These are phyloP conservation scores for Crax fasciolata DNA, from an alignment of 2,797 vertebrate genomes.

Conservation along the genomic window DNA sequence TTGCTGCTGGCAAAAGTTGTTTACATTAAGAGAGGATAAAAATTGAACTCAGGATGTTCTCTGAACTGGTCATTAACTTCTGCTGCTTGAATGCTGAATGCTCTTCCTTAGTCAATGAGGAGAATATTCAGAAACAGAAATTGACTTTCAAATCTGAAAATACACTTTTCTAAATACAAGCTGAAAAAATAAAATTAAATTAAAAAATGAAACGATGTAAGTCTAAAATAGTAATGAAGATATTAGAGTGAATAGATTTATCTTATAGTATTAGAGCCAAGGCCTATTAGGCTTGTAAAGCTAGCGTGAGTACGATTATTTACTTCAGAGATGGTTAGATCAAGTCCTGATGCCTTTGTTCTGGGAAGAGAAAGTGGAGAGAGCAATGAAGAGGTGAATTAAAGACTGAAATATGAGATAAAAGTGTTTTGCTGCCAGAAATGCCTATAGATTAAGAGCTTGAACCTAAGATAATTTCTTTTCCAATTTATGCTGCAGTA, in stretches of 20 bases:
- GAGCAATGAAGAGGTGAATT: background rate
- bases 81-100: background rate
- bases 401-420: background rate
- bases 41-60: background rate
- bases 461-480: background rate
- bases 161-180: rapidly evolving
- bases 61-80: background rate
- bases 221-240: background rate
- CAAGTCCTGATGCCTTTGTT: background rate
- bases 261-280: background rate
- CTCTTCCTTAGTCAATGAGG: background rate
- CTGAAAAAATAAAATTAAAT: background rate
- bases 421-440: background rate
- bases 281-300: background rate
- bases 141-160: background rate
- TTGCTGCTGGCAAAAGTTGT: background rate
- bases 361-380: background rate
- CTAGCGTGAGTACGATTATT: background rate
- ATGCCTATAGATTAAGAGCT: background rate
- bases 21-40: background rate
- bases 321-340: background rate
- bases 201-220: background rate
- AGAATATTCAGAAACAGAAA: background rate
- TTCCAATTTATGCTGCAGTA: background rate
- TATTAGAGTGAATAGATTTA: background rate